Evolutionary conservation across 2,888 invertebrate genomes (phyloP).

Genomic region (Mimumesa dahlbomi): DNA sequence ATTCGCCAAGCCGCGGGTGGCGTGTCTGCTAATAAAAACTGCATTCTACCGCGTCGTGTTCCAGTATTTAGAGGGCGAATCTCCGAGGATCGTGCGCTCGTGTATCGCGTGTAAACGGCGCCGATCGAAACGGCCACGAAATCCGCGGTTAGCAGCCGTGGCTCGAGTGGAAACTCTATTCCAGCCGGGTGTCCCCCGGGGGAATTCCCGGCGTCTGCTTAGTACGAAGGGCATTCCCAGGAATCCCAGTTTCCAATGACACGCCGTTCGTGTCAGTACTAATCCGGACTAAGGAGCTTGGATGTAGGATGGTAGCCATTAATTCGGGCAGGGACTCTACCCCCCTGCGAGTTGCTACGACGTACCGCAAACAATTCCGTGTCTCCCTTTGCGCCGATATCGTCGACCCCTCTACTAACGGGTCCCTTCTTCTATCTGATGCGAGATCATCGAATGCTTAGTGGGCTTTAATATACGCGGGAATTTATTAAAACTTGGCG

Average conservation of each 20-base stretch:
- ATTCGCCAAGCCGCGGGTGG: not conserved
- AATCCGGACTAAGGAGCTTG: conserved; percentile 72
- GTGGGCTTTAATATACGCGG: too few species aligned
- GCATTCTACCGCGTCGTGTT: conserved; percentile 40
- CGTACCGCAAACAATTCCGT: conserved; percentile 51
- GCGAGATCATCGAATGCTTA: too few species aligned
- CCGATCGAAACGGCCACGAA: conserved; percentile 13
- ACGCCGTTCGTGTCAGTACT: conserved; percentile 71
- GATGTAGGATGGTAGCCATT: conserved; percentile 68
- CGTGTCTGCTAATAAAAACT: conserved; percentile 39
- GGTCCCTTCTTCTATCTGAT: not conserved
- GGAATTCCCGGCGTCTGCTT: conserved; percentile 37
- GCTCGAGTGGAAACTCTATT: not conserved
- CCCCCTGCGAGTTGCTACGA: conserved; percentile 22
- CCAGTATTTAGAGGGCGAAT: not conserved
- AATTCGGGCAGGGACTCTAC: conserved; percentile 61
- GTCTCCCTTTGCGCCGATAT: conserved; percentile 24
- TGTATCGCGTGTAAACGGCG: conserved; percentile 44
- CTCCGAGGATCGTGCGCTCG: not conserved
- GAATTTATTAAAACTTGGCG: too few species aligned
- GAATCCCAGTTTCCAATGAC: conserved; percentile 70
- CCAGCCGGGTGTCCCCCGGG: not conserved
- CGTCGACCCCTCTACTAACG: not conserved
- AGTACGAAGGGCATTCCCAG: conserved; percentile 42
- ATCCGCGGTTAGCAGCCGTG: conserved; percentile 44